These are phyloP conservation scores for Sterna hirundo DNA, from an alignment of 2,113 vertebrate species.

Conservation along the genomic window DNA sequence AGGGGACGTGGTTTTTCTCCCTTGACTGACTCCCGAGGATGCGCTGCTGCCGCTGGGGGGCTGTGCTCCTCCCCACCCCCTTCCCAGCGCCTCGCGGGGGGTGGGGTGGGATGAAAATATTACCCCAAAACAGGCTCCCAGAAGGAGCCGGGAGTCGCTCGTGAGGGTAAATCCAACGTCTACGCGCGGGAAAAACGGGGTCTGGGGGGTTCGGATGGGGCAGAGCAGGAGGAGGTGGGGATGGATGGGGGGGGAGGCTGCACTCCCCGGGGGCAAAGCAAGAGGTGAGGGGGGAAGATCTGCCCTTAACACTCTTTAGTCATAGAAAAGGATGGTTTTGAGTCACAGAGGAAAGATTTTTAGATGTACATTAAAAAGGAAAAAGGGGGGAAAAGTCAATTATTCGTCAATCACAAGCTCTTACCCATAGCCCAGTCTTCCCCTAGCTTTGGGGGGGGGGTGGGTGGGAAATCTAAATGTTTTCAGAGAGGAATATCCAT, in stretches of 20 bases:
- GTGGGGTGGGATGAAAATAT: neutral
- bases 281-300: neutral
- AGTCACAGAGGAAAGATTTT: neutral
- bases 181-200: neutral
- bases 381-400: neutral
- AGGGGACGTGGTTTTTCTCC: neutral
- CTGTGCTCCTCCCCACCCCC: neutral
- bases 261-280: neutral
- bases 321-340: neutral
- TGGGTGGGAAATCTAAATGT: neutral
- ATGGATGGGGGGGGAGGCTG: neutral
- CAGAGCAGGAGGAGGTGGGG: neutral
- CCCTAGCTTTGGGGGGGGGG: rapidly evolving
- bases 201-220: neutral
- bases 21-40: neutral
- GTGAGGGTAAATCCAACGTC: neutral
- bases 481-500: neutral
- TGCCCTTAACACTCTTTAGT: neutral
- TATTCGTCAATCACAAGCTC: neutral
- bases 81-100: rapidly evolving
- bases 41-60: neutral
- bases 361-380: neutral
- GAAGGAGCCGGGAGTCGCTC: neutral
- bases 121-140: neutral
- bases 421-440: neutral